A percentile compares a stretch with the other conserved stretches of the same genome.
Conservation (phyloP, 2,797 vertebrate genomes). For the Gymnothorax reevesii region DNA sequence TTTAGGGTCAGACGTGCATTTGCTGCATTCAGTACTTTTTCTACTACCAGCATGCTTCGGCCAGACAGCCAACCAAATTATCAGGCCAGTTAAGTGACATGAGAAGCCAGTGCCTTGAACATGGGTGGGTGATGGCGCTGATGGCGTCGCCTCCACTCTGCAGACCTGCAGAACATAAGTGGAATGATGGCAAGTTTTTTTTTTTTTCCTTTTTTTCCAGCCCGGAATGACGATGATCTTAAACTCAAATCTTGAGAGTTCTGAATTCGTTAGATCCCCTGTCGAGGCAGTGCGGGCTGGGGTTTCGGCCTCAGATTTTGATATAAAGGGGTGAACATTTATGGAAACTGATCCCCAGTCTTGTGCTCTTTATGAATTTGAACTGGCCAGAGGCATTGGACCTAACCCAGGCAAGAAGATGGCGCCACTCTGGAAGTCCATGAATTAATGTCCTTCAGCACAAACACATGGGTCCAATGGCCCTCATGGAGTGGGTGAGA, state of each 20-base stretch:
- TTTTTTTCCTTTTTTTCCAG: not conserved
- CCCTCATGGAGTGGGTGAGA: not conserved
- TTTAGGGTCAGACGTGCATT: not conserved
- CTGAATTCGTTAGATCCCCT: not conserved
- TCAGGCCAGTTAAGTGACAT: not conserved
- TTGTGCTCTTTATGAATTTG: not conserved
- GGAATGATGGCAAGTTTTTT: not conserved
- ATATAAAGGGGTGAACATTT: not conserved
- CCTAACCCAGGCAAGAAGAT: not conserved
- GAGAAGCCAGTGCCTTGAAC: constrained; percentile 26
- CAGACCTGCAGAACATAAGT: not conserved
- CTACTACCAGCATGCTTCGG: constrained; percentile 10
- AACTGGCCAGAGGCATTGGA: not conserved
- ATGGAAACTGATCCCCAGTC: not conserved
- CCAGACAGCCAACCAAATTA: not conserved
- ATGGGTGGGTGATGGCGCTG: not conserved
- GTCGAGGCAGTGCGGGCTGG: not conserved
- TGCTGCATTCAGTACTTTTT: not conserved
- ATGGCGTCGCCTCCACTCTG: not conserved
- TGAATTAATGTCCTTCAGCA: constrained; percentile 19
- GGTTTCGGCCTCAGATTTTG: not conserved
- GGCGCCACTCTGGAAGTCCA: not conserved
- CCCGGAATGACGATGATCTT: not conserved
- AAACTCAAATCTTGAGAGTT: not conserved
- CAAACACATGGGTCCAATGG: constrained; percentile 23